Evolutionary conservation across 2,113 vertebrate species (phyloP), one percentile per base, ranked within the genome.

Genomic region (Gambusia holbrooki): DNA sequence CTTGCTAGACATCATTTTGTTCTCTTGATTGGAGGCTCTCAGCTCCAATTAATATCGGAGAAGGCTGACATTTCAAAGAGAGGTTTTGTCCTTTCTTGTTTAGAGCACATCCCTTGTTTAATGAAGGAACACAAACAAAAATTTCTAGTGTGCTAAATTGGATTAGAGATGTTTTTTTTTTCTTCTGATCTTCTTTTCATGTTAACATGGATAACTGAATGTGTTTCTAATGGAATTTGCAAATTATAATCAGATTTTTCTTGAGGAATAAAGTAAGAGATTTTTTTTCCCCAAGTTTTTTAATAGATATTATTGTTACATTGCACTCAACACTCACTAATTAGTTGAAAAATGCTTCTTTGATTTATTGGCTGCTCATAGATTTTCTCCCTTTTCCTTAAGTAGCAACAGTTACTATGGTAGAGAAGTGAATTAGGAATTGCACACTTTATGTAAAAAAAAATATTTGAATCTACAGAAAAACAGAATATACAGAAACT

Each of bases 51-150:
- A 90, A 91, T 90, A 87, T 88, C 84, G 84, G 40, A 80, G 82
- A 80, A 83, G 84, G 87, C 81, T 91, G 91, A 89, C 90, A 93
- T 93, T 93, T 93, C 81, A 87, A 86, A 87, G 86, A 66, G 82
- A 37, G 35, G 35, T 2, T 83, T 77, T 48, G 42, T 89, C 84
- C 80, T 79, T 82, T 86, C 82, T 83, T 67, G 73, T 87, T 90
- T 88, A 78, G 70, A 85, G 83, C 88, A 84, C 86, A 62, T 70
- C 22, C 37, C 60, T 66, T 61, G 58, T 81, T 88, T 89, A 87
- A 89, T 89, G 77, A 90, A 89, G 77, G 84, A 83, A 79, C 71
- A 80, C 77, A 74, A 83, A 87, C 63, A 78, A 77, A 80, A 76
- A 81, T 79, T 70, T 82, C 76, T 83, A 72, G 17, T 66, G 60